Conservation (phyloP, 2,113 vertebrate genomes). For the Phalacrocorax brasilianus region DNA sequence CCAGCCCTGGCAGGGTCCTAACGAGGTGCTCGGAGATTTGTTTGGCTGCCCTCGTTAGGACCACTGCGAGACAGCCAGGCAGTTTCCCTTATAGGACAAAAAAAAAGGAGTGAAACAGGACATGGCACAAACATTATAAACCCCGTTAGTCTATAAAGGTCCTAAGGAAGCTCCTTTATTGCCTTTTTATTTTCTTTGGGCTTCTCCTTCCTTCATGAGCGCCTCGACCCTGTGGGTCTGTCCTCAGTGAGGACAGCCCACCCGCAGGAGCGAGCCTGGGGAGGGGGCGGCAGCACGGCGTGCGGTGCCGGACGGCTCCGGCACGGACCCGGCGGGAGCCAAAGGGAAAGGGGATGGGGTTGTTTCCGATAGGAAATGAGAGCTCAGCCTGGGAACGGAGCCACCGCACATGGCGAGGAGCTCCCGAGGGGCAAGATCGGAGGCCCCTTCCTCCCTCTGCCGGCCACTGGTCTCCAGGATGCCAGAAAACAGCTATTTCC, state of each 20-base stretch:
- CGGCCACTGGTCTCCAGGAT: not conserved
- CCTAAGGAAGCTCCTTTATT: not conserved
- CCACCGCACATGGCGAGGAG: not conserved
- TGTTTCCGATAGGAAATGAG: not conserved
- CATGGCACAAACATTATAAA: not conserved
- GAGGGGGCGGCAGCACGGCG: not conserved
- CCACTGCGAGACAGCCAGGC: not conserved
- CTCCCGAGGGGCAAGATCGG: not conserved
- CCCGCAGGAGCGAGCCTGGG: not conserved
- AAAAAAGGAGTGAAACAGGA: not conserved
- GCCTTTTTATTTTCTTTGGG: not conserved
- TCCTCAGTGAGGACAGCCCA: not conserved
- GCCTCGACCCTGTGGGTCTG: not conserved
- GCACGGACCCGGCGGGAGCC: not conserved
- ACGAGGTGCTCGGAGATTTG: not conserved
- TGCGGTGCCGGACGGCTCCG: not conserved
- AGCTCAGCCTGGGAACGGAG: not conserved
- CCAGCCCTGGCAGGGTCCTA: not conserved
- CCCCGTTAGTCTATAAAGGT: accelerated
- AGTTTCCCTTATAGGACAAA: not conserved
- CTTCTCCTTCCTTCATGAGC: not conserved
- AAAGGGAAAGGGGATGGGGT: not conserved
- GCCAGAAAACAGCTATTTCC: not conserved
- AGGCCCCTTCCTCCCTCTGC: not conserved
- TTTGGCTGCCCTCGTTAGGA: not conserved